A percentile compares a stretch with the other conserved stretches of the same genome.
Evolutionary conservation across 2,888 invertebrate genomes (phyloP).

Genomic region (Phyllotreta cruciferae): DNA sequence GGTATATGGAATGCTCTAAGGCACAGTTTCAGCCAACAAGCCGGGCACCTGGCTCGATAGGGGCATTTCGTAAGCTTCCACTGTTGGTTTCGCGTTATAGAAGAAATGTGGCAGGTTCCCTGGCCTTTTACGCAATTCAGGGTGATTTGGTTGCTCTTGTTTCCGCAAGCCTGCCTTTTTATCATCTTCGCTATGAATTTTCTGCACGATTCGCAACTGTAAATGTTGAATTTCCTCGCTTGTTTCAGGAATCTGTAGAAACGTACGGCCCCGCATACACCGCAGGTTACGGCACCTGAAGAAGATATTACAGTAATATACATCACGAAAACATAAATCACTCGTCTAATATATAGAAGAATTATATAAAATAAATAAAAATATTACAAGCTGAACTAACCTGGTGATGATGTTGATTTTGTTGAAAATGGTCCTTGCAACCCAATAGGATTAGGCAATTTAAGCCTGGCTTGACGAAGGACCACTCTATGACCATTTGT

Average conservation of each 20-base stretch:
- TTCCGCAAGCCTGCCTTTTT: conserved; percentile 70
- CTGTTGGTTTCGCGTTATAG: conserved; percentile 73
- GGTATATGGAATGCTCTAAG: conserved; percentile 81
- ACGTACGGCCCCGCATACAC: conserved; percentile 79
- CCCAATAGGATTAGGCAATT: conserved; percentile 53
- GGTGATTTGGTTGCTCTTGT: conserved; percentile 63
- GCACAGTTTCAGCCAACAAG: conserved; percentile 89
- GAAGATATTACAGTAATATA: neutral
- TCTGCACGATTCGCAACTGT: conserved; percentile 85
- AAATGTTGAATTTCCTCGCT: conserved; percentile 83
- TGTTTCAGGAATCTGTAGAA: conserved; percentile 80
- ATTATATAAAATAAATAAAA: neutral
- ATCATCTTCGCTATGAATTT: conserved; percentile 87
- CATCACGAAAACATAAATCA: neutral
- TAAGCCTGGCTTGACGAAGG: conserved; percentile 62
- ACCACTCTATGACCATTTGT: conserved; percentile 70
- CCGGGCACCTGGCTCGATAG: conserved; percentile 79
- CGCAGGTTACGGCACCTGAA: conserved; percentile 75
- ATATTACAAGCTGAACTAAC: neutral
- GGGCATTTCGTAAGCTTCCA: conserved; percentile 73
- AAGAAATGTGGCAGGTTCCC: conserved; percentile 76
- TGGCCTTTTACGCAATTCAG: conserved; percentile 75
- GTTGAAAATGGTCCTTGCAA: conserved; percentile 75
- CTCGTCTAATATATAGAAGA: neutral
- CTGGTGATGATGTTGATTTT: conserved; percentile 53